phyloP scores from a whole-genome alignment of 2,888 invertebrate species.

The Osmoderma eremita region DNA sequence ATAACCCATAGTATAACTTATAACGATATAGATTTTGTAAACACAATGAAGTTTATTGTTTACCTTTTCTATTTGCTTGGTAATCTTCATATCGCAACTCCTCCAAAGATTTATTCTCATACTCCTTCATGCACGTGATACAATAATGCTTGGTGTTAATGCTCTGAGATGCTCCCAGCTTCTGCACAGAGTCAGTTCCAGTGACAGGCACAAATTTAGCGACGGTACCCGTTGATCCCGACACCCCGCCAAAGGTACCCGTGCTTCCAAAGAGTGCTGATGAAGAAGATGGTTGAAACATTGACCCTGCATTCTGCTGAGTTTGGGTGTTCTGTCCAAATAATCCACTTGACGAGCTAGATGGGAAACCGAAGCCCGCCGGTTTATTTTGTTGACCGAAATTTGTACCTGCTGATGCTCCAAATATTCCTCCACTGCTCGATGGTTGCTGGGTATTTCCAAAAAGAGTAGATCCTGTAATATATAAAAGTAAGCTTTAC shows the following conservation, averaged over 20 bases:
- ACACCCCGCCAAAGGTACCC: constrained; percentile 59
- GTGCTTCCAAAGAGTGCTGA: constrained; percentile 66
- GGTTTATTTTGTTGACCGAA: constrained; percentile 68
- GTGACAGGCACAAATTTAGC: constrained; percentile 88
- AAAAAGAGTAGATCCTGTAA: constrained; percentile 48
- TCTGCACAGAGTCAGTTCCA: constrained; percentile 91
- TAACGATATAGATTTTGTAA: constrained; percentile 48
- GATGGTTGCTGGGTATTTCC: constrained; percentile 56
- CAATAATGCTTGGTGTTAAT: constrained; percentile 96
- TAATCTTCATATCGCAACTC: constrained; percentile 96
- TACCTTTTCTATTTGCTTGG: constrained; percentile 85
- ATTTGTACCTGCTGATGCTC: constrained; percentile 66
- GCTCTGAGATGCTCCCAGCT: constrained; percentile 83
- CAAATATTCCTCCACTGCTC: constrained; percentile 72
- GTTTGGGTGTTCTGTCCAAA: constrained; percentile 67
- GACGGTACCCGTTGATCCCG: constrained; percentile 74
- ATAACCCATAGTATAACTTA: constrained; percentile 64
- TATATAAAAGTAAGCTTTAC: neutral
- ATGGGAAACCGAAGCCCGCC: constrained; percentile 68
- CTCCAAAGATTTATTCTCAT: constrained; percentile 93
- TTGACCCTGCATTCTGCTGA: constrained; percentile 57
- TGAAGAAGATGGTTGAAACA: constrained; percentile 55
- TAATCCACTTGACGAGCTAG: constrained; percentile 57
- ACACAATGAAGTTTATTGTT: constrained; percentile 53
- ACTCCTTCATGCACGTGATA: constrained; percentile 99